Conservation (phyloP, 2,888 invertebrate genomes). For the Craniophora ligustri region DNA sequence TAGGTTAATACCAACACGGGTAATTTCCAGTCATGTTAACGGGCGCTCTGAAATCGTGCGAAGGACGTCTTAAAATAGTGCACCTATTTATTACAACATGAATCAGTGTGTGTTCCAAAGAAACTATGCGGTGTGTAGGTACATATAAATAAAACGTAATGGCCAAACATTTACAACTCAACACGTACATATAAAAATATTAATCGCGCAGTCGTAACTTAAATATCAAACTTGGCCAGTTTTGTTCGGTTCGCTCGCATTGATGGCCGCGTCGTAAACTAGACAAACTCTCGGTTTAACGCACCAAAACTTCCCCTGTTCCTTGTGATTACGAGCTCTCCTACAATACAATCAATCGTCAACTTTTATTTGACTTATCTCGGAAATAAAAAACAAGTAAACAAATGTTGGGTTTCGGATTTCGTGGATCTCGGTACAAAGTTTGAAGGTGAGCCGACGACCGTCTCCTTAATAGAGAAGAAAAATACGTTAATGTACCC, state of each 20-base stretch:
- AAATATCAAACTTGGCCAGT: conserved; percentile 67
- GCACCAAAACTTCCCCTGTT: conserved; percentile 68
- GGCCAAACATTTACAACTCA: conserved; percentile 56
- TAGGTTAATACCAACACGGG: conserved; percentile 75
- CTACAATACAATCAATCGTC: conserved; percentile 86
- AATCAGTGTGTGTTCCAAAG: conserved; percentile 72
- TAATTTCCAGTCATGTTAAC: conserved; percentile 79
- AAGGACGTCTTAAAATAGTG: conserved; percentile 85
- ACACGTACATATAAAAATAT: conserved; percentile 62
- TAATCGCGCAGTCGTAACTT: conserved; percentile 60
- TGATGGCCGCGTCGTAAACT: conserved; percentile 66
- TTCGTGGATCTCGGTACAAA: conserved; percentile 76
- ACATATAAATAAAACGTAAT: conserved; percentile 63
- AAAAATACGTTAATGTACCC: conserved; percentile 89
- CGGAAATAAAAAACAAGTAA: conserved; percentile 84
- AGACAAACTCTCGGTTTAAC: conserved; percentile 69
- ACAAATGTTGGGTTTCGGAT: conserved; percentile 76
- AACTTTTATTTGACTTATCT: conserved; percentile 87
- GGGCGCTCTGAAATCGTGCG: conserved; percentile 76
- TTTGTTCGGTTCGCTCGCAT: conserved; percentile 59
- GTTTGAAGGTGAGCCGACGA: conserved; percentile 85
- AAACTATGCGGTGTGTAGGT: conserved; percentile 58
- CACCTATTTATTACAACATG: conserved; percentile 78
- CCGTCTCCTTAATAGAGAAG: conserved; percentile 87
- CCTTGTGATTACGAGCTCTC: conserved; percentile 76